Conservation (phyloP, 2,888 invertebrate species). For the Zaprionus lineosus region DNA sequence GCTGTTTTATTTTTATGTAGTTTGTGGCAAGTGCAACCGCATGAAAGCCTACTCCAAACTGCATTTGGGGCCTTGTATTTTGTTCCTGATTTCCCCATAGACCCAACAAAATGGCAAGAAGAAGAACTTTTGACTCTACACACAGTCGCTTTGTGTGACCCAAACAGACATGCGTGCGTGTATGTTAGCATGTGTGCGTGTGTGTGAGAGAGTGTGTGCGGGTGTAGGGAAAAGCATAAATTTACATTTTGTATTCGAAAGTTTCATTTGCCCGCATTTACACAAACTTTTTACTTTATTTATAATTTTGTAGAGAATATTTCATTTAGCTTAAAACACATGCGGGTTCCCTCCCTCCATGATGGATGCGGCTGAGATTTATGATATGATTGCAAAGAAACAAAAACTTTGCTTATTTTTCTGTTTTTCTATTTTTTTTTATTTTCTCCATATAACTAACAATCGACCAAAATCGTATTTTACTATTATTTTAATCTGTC, state of each 20-base stretch:
- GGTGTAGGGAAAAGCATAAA: neutral
- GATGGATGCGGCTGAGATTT: too few relatives aligned
- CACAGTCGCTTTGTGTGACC: conserved; percentile 10
- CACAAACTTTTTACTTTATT: too few relatives aligned
- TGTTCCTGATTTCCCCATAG: conserved; percentile 49
- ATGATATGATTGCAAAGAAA: too few relatives aligned
- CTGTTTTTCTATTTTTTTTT: too few relatives aligned
- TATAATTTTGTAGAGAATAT: too few relatives aligned
- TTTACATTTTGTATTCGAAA: conserved; percentile 10
- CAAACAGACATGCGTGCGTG: neutral
- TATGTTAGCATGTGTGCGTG: neutral
- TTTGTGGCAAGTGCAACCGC: neutral
- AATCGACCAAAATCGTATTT: too few relatives aligned
- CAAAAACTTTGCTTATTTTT: too few relatives aligned
- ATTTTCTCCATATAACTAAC: too few relatives aligned
- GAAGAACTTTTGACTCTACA: too few relatives aligned
- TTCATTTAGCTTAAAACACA: neutral
- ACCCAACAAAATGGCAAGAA: too few relatives aligned
- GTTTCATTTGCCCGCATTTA: conserved; percentile 39
- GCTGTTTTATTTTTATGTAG: conserved; percentile 9
- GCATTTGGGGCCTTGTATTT: conserved; percentile 23
- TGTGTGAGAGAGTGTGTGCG: neutral
- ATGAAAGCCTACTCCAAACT: conserved; percentile 10
- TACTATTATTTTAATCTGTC: too few relatives aligned
- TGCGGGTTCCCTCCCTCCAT: conserved; percentile 45